Base-by-base conservation (phyloP, 2,797 vertebrate species). In the Fundulus diaphanus region DNA sequence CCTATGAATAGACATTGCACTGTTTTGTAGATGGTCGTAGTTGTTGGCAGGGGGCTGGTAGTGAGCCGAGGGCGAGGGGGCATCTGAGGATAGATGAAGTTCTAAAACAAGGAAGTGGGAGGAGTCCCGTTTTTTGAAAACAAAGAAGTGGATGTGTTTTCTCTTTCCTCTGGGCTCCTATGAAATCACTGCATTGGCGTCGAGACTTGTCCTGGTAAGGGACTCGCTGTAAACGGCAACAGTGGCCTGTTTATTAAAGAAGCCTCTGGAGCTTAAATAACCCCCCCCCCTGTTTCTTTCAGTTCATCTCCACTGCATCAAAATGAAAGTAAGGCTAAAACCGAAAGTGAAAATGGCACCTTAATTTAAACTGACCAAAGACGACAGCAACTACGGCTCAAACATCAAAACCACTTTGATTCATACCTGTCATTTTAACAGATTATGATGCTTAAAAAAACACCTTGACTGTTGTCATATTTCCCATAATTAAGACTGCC, bases 1-100 rank as follows among this genome's bases (percentile, higher is more conserved):
- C 93, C 93, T 94, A 89, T 93, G 88, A 93, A 93, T 94, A 94
- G 93, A 93, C 92, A 91, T 92, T 93, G 93, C 93, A 95, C 93
- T 94, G 94, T 94, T 94, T 91, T 84, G 92, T 94, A 92, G 91
- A 89, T 92, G 89, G 87, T 91, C 20, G 76, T 92, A 92, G 92
- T 90, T 82, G 82, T 88, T 72, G 84, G 85, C 85, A 74, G 86
- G 86, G 86, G 84, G 48, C 71, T 70, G 59, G 67, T 87, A 85
- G 89, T 85, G 87, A 89, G 89, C 73, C 3, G 87, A 83, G 90
- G 87, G 86, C 72, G 37, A 40, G 82, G 83, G 90, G 85, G 84
- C 88, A 80, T 89, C 37, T 78, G 89, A 92, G 89, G 90, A 89
- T 37, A 83, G 70, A 86, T 85, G 82, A 88, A 85, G 81, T 76